Base-by-base conservation (phyloP, 2,113 vertebrate species). In the Okapia johnstoni region DNA sequence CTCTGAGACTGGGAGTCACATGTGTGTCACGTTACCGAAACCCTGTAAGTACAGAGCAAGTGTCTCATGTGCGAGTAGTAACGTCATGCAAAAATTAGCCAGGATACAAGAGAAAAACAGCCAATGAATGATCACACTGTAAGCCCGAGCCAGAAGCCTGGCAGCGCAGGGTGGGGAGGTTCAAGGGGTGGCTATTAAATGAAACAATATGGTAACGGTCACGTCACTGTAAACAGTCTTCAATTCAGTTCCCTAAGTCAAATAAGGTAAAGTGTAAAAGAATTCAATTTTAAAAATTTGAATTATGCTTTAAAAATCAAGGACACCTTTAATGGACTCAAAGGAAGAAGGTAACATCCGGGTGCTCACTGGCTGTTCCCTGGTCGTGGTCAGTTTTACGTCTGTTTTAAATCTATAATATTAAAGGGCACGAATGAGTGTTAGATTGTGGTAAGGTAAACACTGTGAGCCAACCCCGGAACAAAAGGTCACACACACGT, bases 81-180 rank as follows among this genome's bases (percentile, higher is more conserved):
- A 10, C 0, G 21, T 13, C 7, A 30, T 6, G n/a, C 28, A 77
- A 63, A 30, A 88, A 26, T 6, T 0, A 87, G 25, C 30, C 36
- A 36, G 13, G 60, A 30, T 48, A 8, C 2, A 63, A 57, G 15
- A 28, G 36, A 48, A 40, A 86, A 93, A 15, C 2, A 1, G 23
- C 17, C 87, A 52, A 17, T 8, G 54, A 48, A 36, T 63, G 3
- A 73, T 7, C 73, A n/a, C 40, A 28, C 40, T 50, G 57, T 16
- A 2, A 81, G 43, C 7, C 17, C 25, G 50, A 16, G 79, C 66
- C 50, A 77, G 57, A n/a, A 50, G 33, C n/a, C 6, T 25, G 10
- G 63, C 3, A 2, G 21, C 7, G 14, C 40, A 7, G 3, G 36
- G 9, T 43, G 6, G n/a, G 14, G 0, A 0, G 4, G 28, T 17